A percentile compares a stretch with the other conserved stretches of the same genome.
phyloP scores from a whole-genome alignment of 2,797 vertebrate species.

The Mormyrus hasselquistii region DNA sequence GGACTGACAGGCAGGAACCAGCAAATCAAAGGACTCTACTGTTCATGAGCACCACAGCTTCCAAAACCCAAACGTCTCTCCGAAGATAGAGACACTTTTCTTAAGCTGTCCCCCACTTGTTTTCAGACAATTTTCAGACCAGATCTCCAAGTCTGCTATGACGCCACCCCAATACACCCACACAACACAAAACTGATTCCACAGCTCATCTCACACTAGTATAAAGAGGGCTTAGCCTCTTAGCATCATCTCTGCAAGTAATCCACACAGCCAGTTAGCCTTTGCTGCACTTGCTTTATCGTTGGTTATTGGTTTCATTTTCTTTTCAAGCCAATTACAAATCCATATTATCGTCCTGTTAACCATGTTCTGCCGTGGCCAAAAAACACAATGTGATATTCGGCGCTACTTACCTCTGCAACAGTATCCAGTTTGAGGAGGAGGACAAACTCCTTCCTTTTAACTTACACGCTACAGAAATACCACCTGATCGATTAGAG shows the following conservation, averaged over 20 bases:
- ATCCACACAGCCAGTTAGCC: neutral
- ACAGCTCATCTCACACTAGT: neutral
- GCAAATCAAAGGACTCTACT: neutral
- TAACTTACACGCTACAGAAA: neutral
- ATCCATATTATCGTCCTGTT: neutral
- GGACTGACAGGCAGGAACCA: neutral
- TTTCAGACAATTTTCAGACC: neutral
- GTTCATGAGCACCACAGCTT: neutral
- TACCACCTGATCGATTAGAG: neutral
- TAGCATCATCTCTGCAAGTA: neutral
- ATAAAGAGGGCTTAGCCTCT: neutral
- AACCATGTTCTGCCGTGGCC: neutral
- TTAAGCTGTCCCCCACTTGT: neutral
- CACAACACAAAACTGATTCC: neutral
- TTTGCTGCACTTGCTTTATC: neutral
- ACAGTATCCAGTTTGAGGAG: neutral
- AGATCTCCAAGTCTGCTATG: neutral
- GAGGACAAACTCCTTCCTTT: neutral
- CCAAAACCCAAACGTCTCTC: neutral
- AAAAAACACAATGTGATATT: neutral
- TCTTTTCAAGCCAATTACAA: neutral
- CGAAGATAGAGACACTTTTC: neutral
- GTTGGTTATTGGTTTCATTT: neutral
- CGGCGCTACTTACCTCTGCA: neutral
- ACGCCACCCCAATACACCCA: neutral